A percentile compares a stretch with the other conserved stretches of the same genome.
Conservation (phyloP, 2,797 vertebrate species). For the Notolabrus celidotus region DNA sequence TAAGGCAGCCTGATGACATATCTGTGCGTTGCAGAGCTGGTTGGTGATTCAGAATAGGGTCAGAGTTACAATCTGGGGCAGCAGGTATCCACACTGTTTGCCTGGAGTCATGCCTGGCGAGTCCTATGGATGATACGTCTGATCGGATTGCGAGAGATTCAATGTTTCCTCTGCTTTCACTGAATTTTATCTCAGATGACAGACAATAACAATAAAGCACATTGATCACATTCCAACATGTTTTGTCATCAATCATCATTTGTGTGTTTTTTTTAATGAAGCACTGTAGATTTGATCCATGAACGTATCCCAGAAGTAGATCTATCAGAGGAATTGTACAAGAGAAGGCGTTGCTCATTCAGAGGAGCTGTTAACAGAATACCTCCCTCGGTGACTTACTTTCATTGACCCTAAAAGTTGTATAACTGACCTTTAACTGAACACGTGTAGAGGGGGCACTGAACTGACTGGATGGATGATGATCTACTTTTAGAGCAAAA, state of each 20-base stretch:
- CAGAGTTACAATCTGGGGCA: constrained; percentile 45
- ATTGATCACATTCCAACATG: constrained; percentile 51
- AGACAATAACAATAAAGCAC: constrained; percentile 73
- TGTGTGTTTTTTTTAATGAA: background rate
- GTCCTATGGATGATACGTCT: constrained; percentile 71
- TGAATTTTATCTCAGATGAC: constrained; percentile 51
- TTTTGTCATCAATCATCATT: constrained; percentile 39
- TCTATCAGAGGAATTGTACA: background rate
- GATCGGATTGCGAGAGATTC: constrained; percentile 64
- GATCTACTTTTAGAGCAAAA: background rate
- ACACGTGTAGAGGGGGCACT: background rate
- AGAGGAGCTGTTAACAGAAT: background rate
- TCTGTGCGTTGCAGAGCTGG: constrained; percentile 22
- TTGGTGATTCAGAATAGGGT: constrained; percentile 21
- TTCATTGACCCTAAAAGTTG: constrained; percentile 9
- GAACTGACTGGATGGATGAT: background rate
- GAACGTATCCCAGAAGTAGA: background rate
- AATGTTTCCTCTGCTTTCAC: constrained; percentile 45
- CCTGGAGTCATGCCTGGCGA: constrained; percentile 50
- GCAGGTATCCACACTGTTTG: constrained; percentile 37
- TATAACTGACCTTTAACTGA: background rate
- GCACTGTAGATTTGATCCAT: background rate
- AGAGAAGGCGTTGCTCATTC: constrained; percentile 1
- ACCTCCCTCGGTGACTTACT: background rate
- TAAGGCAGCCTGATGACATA: constrained; percentile 15